Evolutionary conservation across 2,113 vertebrate genomes (phyloP), one percentile per base, ranked within the genome.

Genomic region (Oplegnathus fasciatus): DNA sequence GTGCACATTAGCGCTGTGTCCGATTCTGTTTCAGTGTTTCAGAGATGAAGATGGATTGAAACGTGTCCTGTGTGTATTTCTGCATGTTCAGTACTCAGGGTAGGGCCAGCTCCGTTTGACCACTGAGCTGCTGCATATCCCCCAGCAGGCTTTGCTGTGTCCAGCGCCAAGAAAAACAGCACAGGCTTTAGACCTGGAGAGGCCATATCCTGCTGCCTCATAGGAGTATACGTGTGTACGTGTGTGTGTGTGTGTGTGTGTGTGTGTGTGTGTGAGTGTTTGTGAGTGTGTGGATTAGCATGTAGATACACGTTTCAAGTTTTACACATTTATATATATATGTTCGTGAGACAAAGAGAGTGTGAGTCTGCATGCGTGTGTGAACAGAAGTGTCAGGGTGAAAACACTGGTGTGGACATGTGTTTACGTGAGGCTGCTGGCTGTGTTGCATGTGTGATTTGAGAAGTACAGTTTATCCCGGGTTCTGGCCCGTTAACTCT

Each of bases 111-210:
- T 57, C 71, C 42, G 68, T 82, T 86, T 75, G 75, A 68, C 76
- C 83, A 77, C 78, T 40, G 64, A 87, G 86, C 68, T 85, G 86
- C 78, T 77, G 80, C 78, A 6, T 68, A 67, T 94, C 73, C 61
- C 87, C 86, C 86, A 78, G 88, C 70, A 90, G 60, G 90, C 89
- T 85, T 87, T 89, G 83, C 88, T 80, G 50, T 20, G 26, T 28
- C 64, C 37, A 40, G 3, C 55, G 91, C 93, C 93, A 94, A 91
- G 72, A 91, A 86, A 86, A 93, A 91, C 91, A 93, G 74, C 80
- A 5, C 26, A 65, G 77, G 89, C 84, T 93, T 91, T 80, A 67
- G 86, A 83, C 82, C 67, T 88, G 83, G 74, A 91, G 88, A 92
- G 92, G 61, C 85, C 87, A 90, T 87, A 93, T 91, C 93, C 91